Conservation (phyloP, 2,113 vertebrate genomes). For the Ptilonorhynchus violaceus region DNA sequence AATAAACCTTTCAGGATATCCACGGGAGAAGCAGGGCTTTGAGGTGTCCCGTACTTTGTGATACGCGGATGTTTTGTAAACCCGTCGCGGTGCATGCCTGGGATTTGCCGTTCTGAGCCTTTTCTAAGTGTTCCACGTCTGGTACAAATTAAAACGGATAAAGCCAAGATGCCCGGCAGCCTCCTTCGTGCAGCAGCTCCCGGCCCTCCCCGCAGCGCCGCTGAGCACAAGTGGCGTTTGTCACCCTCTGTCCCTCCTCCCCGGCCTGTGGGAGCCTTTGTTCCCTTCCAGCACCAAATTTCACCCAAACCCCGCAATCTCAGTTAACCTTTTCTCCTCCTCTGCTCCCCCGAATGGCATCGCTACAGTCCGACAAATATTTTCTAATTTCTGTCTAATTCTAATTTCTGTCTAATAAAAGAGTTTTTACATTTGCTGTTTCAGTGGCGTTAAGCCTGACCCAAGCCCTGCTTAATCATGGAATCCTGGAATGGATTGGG, state of each 20-base stretch:
- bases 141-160: slow-evolving; percentile 62
- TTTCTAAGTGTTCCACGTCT: slow-evolving; percentile 62
- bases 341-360: accelerated
- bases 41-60: slow-evolving; percentile 33
- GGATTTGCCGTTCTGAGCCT: slow-evolving; percentile 23
- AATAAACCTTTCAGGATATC: not conserved
- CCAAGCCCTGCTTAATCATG: not conserved
- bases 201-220: not conserved
- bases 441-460: not conserved
- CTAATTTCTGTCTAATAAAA: not conserved
- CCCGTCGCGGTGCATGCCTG: slow-evolving; percentile 56
- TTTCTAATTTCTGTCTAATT: not conserved
- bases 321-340: not conserved
- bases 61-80: slow-evolving; percentile 55
- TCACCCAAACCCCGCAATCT: accelerated
- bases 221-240: not conserved
- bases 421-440: not conserved
- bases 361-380: accelerated
- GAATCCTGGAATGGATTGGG: not conserved
- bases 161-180: not conserved
- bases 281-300: not conserved
- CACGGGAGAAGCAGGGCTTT: slow-evolving; percentile 29
- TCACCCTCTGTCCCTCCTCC: not conserved
- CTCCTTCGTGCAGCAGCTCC: not conserved
- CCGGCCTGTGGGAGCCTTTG: not conserved